phyloP scores from a whole-genome alignment of 2,888 invertebrate species.

The Pimpla rufipes region DNA sequence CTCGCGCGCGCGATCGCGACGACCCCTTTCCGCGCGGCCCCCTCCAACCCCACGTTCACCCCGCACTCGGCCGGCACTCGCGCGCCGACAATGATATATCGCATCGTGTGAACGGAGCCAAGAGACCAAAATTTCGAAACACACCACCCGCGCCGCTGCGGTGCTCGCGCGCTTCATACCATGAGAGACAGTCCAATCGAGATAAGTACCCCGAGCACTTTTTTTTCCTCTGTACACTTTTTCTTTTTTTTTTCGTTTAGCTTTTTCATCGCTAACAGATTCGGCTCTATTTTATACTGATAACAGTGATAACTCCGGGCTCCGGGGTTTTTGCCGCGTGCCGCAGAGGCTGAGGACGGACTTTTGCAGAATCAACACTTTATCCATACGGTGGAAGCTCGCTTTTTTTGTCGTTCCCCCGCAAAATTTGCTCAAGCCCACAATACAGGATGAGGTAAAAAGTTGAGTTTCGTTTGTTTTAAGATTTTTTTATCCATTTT shows the following conservation, averaged over 20 bases:
- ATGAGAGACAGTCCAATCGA: constrained; percentile 18
- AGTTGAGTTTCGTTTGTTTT: no score
- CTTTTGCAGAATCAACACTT: not conserved
- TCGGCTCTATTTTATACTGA: not conserved
- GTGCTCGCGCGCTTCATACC: constrained; percentile 4
- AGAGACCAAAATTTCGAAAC: constrained; percentile 26
- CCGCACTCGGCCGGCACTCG: not conserved
- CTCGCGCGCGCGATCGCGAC: not conserved
- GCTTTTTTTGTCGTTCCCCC: not conserved
- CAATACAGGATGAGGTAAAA: no score
- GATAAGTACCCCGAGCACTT: constrained; percentile 1
- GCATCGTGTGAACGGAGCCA: constrained; percentile 18
- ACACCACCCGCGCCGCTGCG: not conserved
- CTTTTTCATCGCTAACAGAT: constrained; percentile 3
- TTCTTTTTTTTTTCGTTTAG: not conserved
- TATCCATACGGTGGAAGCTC: not conserved
- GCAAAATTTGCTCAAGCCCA: no score
- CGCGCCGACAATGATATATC: constrained; percentile 33
- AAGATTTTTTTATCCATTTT: no score
- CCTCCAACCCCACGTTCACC: not conserved
- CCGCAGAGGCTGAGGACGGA: not conserved
- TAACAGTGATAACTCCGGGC: not conserved
- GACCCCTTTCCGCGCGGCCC: not conserved
- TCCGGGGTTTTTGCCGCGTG: not conserved
- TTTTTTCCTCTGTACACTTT: not conserved